Base-by-base conservation (phyloP, 1,140 invertebrate species). In the Centruroides vittatus region DNA sequence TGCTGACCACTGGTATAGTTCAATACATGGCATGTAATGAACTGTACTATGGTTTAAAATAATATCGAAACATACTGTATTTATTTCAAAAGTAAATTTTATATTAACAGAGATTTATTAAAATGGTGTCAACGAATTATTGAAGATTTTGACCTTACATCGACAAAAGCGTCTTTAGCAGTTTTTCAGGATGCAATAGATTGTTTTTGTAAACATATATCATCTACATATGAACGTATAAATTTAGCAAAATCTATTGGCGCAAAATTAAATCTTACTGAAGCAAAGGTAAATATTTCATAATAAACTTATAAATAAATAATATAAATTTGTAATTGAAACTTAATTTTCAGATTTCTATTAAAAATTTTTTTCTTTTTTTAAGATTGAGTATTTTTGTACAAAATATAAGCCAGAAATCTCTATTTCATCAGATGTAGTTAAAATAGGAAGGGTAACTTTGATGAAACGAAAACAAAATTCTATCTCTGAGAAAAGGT, bases 101-200 rank as follows among this genome's bases (percentile, higher is more conserved):
- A 52, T 55, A 13, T 58, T 59, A 58, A 55, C 11, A 67, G 71
- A 67, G 94, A 98, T 80, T 78, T 98, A 10, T 83, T 97, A 61
- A 96, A 95, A 74, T 92, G 92, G 84, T 96, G 92, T 71, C 76
- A 81, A 11, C 79, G 93, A 69, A 82, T 89, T 8, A 76, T 82
- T 34, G 72, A 81, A 11, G 81, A 85, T 68, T 93, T 89, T 73
- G 79, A 87, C 67, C 81, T 87, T 3, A 81, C 82, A 0, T 86
- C 84, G 47, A 75, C 82, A n/a, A 80, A 83, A 55, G 84, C 86
- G 5, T 84, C 82, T 5, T 75, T 86, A 35, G 84, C 84, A 72
- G 82, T 92, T 3, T 83, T 93, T 60, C 87, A 92, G 75, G 87
- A 96, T 77, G 91, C 91, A 1, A 80, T 93, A 35, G 92, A 96